Conservation (phyloP, 1,140 invertebrate species). For the Cydia pomonella region DNA sequence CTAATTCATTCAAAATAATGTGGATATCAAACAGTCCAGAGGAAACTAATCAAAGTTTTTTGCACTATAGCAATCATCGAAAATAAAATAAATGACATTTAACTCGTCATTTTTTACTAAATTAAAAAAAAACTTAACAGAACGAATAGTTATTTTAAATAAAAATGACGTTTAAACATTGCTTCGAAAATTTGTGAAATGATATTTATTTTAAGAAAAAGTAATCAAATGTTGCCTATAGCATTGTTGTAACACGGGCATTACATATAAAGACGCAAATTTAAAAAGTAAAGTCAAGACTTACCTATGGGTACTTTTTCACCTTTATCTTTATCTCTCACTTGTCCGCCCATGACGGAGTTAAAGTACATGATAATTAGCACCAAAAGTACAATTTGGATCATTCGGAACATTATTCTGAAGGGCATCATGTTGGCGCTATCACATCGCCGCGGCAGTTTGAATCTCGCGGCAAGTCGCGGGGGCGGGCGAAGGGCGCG, state of each 20-base stretch:
- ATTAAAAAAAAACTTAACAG: too few relatives aligned
- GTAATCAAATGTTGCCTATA: too few relatives aligned
- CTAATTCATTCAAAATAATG: not conserved
- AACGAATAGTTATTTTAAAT: too few relatives aligned
- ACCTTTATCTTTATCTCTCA: slow-evolving; percentile 34
- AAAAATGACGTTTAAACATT: too few relatives aligned
- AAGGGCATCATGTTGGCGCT: slow-evolving; percentile 48
- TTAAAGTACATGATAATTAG: slow-evolving; percentile 58
- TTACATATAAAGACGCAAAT: not conserved
- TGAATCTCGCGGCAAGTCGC: slow-evolving; percentile 15
- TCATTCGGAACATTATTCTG: slow-evolving; percentile 51
- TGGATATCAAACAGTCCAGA: not conserved
- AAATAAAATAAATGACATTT: not conserved
- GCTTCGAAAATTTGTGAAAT: not conserved
- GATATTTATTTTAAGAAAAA: too few relatives aligned
- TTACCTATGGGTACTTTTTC: slow-evolving; percentile 57
- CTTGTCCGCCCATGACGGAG: slow-evolving; percentile 45
- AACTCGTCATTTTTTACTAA: too few relatives aligned
- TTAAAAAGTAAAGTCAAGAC: slow-evolving; percentile 38
- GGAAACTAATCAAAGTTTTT: not conserved
- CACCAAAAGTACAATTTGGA: slow-evolving; percentile 51
- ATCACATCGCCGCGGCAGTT: slow-evolving; percentile 11
- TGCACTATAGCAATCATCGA: not conserved
- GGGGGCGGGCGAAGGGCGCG: not conserved
- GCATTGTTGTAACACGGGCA: too few relatives aligned